A percentile compares a stretch with the other conserved stretches of the same genome.
Evolutionary conservation across 2,797 vertebrate genomes (phyloP).

Genomic region (Enteromius anoplus): DNA sequence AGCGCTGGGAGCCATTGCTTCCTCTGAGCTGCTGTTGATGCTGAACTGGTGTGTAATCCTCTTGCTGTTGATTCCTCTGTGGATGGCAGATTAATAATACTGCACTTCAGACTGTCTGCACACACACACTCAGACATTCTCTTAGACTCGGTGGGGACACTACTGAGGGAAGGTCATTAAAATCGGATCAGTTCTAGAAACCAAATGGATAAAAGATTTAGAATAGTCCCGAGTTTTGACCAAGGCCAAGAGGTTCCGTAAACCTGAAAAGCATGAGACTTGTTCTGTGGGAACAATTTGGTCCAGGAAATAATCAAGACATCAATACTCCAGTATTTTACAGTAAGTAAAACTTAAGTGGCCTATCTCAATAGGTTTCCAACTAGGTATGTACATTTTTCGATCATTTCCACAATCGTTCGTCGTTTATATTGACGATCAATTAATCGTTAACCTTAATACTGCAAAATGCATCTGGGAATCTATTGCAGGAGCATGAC

Average conservation of each 20-base stretch:
- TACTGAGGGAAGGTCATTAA: conserved; percentile 51
- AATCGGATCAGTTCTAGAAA: conserved; percentile 38
- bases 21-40: conserved; percentile 54
- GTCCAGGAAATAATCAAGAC: conserved; percentile 26
- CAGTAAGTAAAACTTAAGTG: not conserved
- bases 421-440: no score
- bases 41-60: conserved; percentile 66
- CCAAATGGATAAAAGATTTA: conserved; percentile 38
- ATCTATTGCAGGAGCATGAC: no score
- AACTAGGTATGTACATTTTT: no score
- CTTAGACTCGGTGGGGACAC: conserved; percentile 37
- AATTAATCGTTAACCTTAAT: no score
- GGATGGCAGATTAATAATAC: conserved; percentile 68
- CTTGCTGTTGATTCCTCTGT: conserved; percentile 62
- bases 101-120: conserved; percentile 59
- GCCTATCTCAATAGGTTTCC: no score
- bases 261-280: conserved; percentile 18
- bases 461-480: no score
- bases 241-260: conserved; percentile 15
- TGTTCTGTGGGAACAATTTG: conserved; percentile 33
- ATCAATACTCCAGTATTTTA: conserved; percentile 1
- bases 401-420: no score
- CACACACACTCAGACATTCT: conserved; percentile 5
- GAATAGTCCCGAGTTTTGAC: conserved; percentile 33
- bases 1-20: conserved; percentile 51